A percentile compares a stretch with the other conserved stretches of the same genome.
These are phyloP conservation scores for Ariopsis seemanni DNA, from an alignment of 2,113 vertebrate genomes.

Conservation along the genomic window DNA sequence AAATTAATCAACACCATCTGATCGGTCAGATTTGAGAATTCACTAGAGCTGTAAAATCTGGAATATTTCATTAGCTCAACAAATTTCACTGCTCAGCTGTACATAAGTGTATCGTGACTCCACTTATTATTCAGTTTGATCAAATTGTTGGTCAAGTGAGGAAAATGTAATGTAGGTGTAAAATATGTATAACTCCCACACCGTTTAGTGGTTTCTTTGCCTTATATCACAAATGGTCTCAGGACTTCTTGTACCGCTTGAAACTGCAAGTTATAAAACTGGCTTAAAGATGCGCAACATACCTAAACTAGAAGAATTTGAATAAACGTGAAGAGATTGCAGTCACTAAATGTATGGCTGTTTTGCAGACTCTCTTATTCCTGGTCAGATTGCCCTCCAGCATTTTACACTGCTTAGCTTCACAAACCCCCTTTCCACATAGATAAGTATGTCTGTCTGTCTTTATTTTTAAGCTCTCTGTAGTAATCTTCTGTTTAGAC, in stretches of 20 bases:
- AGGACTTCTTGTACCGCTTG: neutral
- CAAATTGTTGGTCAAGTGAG: neutral
- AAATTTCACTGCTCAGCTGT: neutral
- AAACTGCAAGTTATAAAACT: neutral
- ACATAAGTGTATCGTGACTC: neutral
- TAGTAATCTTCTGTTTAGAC: conserved; percentile 21
- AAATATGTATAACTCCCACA: neutral
- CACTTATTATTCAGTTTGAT: neutral
- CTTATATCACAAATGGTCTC: neutral
- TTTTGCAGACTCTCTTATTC: neutral
- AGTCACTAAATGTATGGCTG: neutral
- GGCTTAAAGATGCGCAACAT: neutral
- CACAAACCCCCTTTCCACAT: neutral
- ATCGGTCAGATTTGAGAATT: neutral
- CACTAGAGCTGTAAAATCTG: neutral
- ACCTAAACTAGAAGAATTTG: no score
- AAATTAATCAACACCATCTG: neutral
- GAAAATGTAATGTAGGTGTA: neutral
- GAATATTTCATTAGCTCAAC: neutral
- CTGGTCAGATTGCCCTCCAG: no score
- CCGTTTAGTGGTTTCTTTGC: neutral
- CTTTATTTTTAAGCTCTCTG: neutral
- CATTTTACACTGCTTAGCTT: neutral
- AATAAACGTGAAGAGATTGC: neutral
- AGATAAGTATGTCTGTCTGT: neutral